Base-by-base conservation (phyloP, 2,113 vertebrate species). In the Sturnus vulgaris region DNA sequence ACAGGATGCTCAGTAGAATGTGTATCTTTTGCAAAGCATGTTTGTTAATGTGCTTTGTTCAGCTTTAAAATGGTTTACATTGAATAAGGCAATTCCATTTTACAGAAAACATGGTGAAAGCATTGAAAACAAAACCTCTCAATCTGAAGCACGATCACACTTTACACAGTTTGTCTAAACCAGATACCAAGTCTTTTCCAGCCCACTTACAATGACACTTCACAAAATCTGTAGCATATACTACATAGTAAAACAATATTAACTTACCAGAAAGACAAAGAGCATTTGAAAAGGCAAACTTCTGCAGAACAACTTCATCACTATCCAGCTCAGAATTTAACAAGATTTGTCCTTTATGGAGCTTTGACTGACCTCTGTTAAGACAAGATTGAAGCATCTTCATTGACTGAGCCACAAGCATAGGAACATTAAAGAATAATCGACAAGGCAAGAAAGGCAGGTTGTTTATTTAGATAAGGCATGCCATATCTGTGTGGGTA, bases 281-380 rank as follows among this genome's bases (percentile, higher is more conserved):
- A 3, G 99, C 99, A 82, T 99, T 99, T 61, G 99, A 99, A 98
- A 99, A 99, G 12, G 99, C 99, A 96, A 99, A 99, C 92, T 99
- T 99, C 95, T 99, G 98, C 90, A 99, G 96, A 94, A 99, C 93
- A 30, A 98, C 94, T 59, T 99, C 98, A 40, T 99, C 97, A 37
- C 92, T 96, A 47, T 98, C 98, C 65, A 99, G 96, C 21, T 98
- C 95, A 22, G 97, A 97, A 95, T 98, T 99, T 94, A 99, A 96
- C 39, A 98, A 59, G 79, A 99, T 99, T 97, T 99, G 98, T 55
- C 99, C 99, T 49, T 97, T 98, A 85, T 99, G 98, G 39, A 99
- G 98, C 86, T 98, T 99, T 63, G 99, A 98, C 73, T 98, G 98
- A 49, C 99, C 99, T 82, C 99, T 99, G 90, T 82, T 63, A 95